Conservation (phyloP, 2,888 invertebrate genomes). For the Drosophila leonis region DNA sequence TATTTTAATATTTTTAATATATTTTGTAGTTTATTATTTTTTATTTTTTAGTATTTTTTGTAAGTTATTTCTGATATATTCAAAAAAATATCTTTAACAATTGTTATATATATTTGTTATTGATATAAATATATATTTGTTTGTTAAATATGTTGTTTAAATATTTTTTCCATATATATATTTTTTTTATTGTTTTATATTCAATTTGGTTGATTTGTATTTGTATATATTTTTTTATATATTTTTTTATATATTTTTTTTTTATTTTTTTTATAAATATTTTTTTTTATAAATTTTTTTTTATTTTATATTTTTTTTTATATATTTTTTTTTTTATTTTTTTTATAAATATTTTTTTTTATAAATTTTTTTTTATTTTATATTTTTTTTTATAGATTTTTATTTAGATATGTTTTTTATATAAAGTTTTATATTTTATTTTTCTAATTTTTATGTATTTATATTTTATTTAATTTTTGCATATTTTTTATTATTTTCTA, state of each 20-base stretch:
- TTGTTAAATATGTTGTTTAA: too few species aligned
- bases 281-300: too few species aligned
- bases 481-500: too few species aligned
- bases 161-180: neutral
- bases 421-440: neutral
- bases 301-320: neutral
- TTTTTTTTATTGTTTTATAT: neutral
- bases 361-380: neutral
- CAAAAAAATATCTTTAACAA: too few species aligned
- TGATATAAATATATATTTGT: too few species aligned
- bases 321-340: neutral
- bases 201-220: too few species aligned
- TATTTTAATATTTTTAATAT: neutral
- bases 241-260: neutral
- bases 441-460: neutral
- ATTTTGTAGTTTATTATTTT: neutral
- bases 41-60: neutral
- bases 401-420: neutral
- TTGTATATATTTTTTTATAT: too few species aligned
- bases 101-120: too few species aligned
- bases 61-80: too few species aligned
- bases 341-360: neutral
- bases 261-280: neutral
- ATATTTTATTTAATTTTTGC: neutral
- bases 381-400: too few species aligned